Base-by-base conservation (phyloP, 1,140 invertebrate genomes). In the Zaprionus nigranus region DNA sequence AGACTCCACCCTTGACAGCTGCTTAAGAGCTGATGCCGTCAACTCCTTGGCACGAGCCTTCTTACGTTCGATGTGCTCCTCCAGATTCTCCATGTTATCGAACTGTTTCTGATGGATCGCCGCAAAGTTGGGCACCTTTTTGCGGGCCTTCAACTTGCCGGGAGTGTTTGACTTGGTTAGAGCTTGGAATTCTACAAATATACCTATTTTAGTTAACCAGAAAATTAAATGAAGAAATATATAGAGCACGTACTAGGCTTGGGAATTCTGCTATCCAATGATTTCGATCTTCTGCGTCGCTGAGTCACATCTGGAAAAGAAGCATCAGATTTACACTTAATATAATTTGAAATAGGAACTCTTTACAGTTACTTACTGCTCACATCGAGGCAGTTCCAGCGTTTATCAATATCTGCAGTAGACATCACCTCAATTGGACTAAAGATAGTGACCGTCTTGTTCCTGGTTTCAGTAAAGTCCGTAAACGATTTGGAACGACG, bases 21-120 rank as follows among this genome's bases (percentile, higher is more conserved):
- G 38, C 40, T 81, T 92, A 28, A 53, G 24, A 0, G 76, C 78
- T 7, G 91, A 91, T 43, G 68, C 86, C 0, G 71, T 80, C 5
- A 94, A 76, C 34, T 92, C 87, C 49, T 84, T 92, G 6, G 94
- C 94, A 5, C 93, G 94, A 73, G 92, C 93, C 43, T 93, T 94
- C 90, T 93, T 94, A 71, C 93, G 88, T 81, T 92, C 88, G 58
- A 94, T 93, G 69, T 94, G 94, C 83, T 96, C 94, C 26, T 94
- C 93, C 13, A 96, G 71, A 40, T 95, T 95, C 88, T 96, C 95
- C 94, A 95, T 95, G 80, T 94, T 94, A 5, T 93, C 93, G 75
- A 95, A 95, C 54, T 94, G 93, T 78, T 94, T 94, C 75, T 95
- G 93, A 78, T 96, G 95, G 43, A 96, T 94, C 6, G 94, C 93